These are phyloP conservation scores for Myopa tessellatipennis DNA, from an alignment of 2,888 invertebrate species.

Conservation along the genomic window DNA sequence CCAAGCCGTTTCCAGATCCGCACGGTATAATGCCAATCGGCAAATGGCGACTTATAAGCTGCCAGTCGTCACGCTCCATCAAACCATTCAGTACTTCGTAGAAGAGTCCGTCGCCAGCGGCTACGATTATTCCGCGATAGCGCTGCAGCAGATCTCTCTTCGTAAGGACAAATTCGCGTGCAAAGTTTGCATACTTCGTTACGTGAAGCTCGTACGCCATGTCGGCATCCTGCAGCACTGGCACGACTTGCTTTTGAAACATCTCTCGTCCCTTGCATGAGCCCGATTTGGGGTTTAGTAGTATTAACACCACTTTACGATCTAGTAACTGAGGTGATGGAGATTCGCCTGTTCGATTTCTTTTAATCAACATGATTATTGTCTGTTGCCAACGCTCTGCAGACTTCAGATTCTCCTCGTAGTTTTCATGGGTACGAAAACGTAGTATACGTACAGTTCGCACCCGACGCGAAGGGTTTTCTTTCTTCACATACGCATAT, in stretches of 20 bases:
- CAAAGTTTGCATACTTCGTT: conserved; percentile 87
- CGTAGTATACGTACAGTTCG: conserved; percentile 84
- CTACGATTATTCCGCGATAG: conserved; percentile 75
- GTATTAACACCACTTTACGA: conserved; percentile 72
- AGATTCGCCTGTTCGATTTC: background rate
- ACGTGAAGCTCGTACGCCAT: conserved; percentile 87
- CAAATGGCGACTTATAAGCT: conserved; percentile 78
- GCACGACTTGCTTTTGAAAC: conserved; percentile 86
- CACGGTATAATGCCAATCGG: conserved; percentile 93
- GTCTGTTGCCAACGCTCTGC: conserved; percentile 84
- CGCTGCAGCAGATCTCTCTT: conserved; percentile 72
- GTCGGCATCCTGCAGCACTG: conserved; percentile 88
- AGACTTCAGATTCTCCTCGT: conserved; percentile 84
- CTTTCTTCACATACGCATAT: conserved; percentile 83
- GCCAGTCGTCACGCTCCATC: conserved; percentile 89
- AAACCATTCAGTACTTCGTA: conserved; percentile 92
- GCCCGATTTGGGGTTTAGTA: conserved; percentile 95
- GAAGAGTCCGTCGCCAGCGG: conserved; percentile 86
- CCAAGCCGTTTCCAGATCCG: conserved; percentile 97
- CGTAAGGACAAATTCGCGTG: conserved; percentile 79
- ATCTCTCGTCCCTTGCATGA: conserved; percentile 88
- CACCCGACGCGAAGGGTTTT: conserved; percentile 77
- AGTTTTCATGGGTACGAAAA: conserved; percentile 84
- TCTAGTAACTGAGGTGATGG: background rate
- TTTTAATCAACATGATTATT: conserved; percentile 75